Evolutionary conservation across 2,113 vertebrate species (phyloP).

Genomic region (Phodopus roborovskii): DNA sequence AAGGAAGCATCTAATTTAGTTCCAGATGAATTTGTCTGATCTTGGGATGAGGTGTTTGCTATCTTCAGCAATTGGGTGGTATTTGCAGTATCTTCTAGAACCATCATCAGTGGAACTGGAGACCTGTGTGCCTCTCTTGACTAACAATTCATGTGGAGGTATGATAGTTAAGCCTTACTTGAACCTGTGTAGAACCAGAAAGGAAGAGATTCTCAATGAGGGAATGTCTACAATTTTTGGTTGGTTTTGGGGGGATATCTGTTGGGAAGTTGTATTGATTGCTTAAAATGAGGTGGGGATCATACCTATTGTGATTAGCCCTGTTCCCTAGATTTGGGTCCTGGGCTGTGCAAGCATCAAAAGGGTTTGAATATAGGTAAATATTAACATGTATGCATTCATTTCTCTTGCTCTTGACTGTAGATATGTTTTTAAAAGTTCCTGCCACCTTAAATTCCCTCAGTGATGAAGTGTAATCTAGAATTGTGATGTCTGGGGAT

Average conservation of each 20-base stretch:
- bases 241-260: not conserved
- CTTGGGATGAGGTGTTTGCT: not conserved
- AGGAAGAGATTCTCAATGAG: not conserved
- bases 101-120: not conserved
- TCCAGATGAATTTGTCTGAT: not conserved
- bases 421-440: too few relatives aligned
- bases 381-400: too few relatives aligned
- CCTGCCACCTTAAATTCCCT: not conserved
- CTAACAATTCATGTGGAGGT: not conserved
- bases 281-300: not conserved
- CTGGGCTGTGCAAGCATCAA: not conserved
- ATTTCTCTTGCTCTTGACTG: not conserved
- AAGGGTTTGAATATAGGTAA: not conserved
- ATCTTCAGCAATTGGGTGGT: not conserved
- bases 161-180: not conserved
- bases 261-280: not conserved
- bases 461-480: not conserved
- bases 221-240: not conserved
- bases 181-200: not conserved
- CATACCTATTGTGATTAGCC: not conserved
- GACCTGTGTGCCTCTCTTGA: not conserved
- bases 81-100: not conserved
- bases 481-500: not conserved
- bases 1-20: not conserved
- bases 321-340: not conserved